Evolutionary conservation across 1,140 invertebrate genomes (phyloP), one percentile per base, ranked within the genome.

Genomic region (Galleria mellonella): DNA sequence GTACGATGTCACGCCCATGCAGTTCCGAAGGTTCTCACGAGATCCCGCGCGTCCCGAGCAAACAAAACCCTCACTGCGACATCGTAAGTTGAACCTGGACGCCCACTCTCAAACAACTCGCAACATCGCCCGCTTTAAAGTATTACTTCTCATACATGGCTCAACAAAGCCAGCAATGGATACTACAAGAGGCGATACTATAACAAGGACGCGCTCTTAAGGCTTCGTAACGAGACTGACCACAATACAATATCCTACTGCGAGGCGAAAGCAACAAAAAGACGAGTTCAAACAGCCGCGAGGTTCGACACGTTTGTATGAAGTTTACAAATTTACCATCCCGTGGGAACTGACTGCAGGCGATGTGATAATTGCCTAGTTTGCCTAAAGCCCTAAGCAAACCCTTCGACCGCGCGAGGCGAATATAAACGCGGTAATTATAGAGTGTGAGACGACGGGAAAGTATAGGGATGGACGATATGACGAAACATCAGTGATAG

Each of bases 1-100:
- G 55, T 57, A 62, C 67, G 55, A 77, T 79, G 75, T 81, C 79
- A 81, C 74, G 74, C 74, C 71, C 67, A 78, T 83, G 71, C 76
- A 77, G 66, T 71, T 70, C 64, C 47, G 50, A 60, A 57, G 72
- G 65, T 81, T 83, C 79, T 77, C 79, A 79, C 76, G 79, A 61
- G 62, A 58, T 54, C 51, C 51, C 53, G 43, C 41, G 44, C 51
- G 55, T 55, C 61, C 49, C 59, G 61, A 73, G 55, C 73, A 81
- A 79, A 79, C 70, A 83, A 58, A 67, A 52, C 62, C 58, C 40
- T 45, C 64, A 72, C 62, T 36, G 40, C 41, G 63, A 61, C 49
- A 47, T 44, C 47, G 70, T 65, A 73, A 75, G 59, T 55, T 52
- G 64, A 74, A 55, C 63, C 56, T 44, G 51, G 50, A 28, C 57